Conservation (phyloP, 2,888 invertebrate species). For the Platypus cylindrus region DNA sequence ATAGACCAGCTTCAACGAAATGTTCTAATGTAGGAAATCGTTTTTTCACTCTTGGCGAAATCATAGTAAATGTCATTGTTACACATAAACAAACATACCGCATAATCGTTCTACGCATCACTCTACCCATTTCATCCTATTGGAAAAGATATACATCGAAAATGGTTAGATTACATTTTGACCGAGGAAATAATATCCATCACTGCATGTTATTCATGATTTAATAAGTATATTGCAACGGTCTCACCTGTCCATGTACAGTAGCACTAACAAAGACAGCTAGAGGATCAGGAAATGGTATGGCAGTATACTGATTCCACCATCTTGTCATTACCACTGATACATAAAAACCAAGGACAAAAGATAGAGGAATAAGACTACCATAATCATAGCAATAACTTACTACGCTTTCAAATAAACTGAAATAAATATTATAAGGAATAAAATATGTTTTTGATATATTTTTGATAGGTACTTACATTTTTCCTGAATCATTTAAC, state of each 20-base stretch:
- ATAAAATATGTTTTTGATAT: background rate
- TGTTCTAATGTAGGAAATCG: constrained; percentile 75
- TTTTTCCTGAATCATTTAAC: constrained; percentile 48
- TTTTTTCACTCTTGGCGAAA: constrained; percentile 79
- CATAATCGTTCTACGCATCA: constrained; percentile 73
- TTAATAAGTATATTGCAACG: background rate
- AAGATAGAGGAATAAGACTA: constrained; percentile 81
- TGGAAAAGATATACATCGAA: too few relatives aligned
- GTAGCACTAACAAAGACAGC: constrained; percentile 79
- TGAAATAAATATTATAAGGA: constrained; percentile 30
- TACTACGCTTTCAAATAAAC: constrained; percentile 69
- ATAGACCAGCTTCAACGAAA: constrained; percentile 71
- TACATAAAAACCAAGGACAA: constrained; percentile 90
- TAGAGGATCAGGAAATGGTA: constrained; percentile 79
- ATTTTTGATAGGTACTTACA: constrained; percentile 10
- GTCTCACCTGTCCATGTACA: constrained; percentile 59
- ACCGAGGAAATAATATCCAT: too few relatives aligned
- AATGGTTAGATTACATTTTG: too few relatives aligned
- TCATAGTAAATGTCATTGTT: constrained; percentile 78
- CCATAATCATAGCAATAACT: constrained; percentile 78
- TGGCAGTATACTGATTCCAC: constrained; percentile 75
- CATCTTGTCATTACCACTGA: constrained; percentile 85
- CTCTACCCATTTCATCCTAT: constrained; percentile 67
- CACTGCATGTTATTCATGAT: background rate
- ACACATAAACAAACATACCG: constrained; percentile 74